Conservation (phyloP, 1,140 invertebrate species). For the Phenacoccus solenopsis region DNA sequence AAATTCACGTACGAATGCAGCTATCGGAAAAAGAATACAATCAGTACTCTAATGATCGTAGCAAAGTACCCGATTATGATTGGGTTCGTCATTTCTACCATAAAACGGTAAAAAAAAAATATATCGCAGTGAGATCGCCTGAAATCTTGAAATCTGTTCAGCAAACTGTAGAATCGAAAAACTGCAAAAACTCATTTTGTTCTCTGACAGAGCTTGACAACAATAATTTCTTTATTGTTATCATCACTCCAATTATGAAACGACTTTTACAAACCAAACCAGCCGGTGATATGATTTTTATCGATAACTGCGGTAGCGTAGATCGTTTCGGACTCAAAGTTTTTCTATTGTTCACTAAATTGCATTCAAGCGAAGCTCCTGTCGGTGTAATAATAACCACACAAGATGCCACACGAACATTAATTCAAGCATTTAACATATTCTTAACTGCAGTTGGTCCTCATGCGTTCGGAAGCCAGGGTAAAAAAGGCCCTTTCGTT, state of each 20-base stretch:
- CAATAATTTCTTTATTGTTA: neutral
- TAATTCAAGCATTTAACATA: neutral
- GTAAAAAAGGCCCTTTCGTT: neutral
- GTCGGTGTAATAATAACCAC: neutral
- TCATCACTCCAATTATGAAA: neutral
- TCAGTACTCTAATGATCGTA: neutral
- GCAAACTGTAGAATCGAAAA: neutral
- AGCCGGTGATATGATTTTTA: neutral
- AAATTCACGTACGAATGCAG: neutral
- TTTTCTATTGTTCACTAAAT: neutral
- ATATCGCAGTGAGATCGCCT: neutral
- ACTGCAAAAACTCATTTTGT: neutral
- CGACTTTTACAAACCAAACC: neutral
- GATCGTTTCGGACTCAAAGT: neutral
- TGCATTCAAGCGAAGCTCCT: neutral
- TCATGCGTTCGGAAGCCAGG: neutral
- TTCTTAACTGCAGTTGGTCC: neutral
- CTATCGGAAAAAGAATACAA: neutral
- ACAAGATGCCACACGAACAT: neutral
- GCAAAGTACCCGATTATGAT: conserved; percentile 7
- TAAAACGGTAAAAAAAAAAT: neutral
- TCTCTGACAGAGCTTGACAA: neutral
- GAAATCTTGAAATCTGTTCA: neutral
- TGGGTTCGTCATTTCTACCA: neutral
- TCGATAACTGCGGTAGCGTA: neutral